Base-by-base conservation (phyloP, 1,140 invertebrate genomes). In the Musca vetustissima region DNA sequence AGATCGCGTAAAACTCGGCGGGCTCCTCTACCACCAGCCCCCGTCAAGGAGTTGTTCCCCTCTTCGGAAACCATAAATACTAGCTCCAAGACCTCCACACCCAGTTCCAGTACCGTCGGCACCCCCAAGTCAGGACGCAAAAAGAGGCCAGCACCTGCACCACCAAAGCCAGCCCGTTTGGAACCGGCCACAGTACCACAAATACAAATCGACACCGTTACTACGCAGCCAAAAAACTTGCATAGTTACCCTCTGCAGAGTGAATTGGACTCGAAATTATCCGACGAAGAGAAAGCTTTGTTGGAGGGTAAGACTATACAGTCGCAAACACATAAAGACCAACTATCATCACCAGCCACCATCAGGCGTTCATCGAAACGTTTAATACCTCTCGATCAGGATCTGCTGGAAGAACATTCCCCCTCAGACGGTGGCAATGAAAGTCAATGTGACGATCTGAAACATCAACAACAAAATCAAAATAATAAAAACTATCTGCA, bases 101-200 rank as follows among this genome's bases (percentile, higher is more conserved):
- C 79, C n/a, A 61, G 67, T 69, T 68, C 64, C 2, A 71, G 71
- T 48, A 72, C 57, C 14, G 68, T 70, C 0, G 66, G 78, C 15
- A 84, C 83, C 4, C 83, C 83, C 7, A 78, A 73, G 50, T 69
- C 71, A 6, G 66, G 75, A n/a, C 84, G 87, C 49, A 91, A 91
- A 74, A 91, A 90, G 75, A 88, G 89, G 68, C 88, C 85, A 1
- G 90, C 91, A 3, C 90, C 91, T 1, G 86, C 86, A 25, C 90
- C 90, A 64, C 90, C 90, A 2, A 75, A 74, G 48, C 70, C 74
- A 8, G 70, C 70, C 0, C 57, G 71, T 11, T 49, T 73, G 14
- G 74, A 76, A 43, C 49, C 70, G 21, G 21, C 64, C 47, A 21
- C 61, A 9, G 9, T 53, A 32, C 61, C 64, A 32, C 50, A 50